Evolutionary conservation across 2,113 vertebrate genomes (phyloP), one percentile per base, ranked within the genome.

Genomic region (Cyprinodon brontotheroides): DNA sequence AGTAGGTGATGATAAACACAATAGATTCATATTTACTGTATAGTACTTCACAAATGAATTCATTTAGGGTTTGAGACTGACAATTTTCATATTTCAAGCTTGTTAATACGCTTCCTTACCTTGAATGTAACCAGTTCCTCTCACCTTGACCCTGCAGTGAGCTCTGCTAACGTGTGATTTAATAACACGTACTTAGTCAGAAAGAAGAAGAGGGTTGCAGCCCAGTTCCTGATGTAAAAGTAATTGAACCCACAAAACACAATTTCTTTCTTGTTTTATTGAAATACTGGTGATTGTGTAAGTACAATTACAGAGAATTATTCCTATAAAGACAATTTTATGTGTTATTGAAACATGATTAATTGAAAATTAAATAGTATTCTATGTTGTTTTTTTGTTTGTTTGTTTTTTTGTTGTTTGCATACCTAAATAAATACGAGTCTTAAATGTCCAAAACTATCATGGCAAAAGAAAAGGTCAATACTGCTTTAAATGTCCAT

Each of bases 191-290:
- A 43, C 20, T 12, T 9, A 57, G 29, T 29, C 22, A 48, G 62
- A 79, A 88, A 84, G 79, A 79, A 81, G 86, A 91, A 88, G 62
- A 43, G 12, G 12, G 65, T 0, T 11, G 0, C 3, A 13, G 53
- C 61, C 2, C 13, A 40, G 41, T 11, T 9, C 8, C 64, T 59
- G 11, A 4, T 6, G 2, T 50, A 29, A 12, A 12, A 41, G 70
- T 39, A 45, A 36, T 3, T 3, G 7, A 22, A 40, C 20, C 36
- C 65, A 68, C 40, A 66, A 20, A 29, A 72, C 59, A 11, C 50
- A 6, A 15, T 43, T 74, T 75, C 37, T 0, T 67, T 9, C 17
- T 43, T 48, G 11, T 72, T 78, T 78, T 78, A 87, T 78, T 84
- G 36, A 84, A 80, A 68, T n/a, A 36, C 17, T 61, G 15, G 64